phyloP scores from a whole-genome alignment of 30 jellyfish, hydroid and myxozoan genomes.

The Nemopilema nomurai region DNA sequence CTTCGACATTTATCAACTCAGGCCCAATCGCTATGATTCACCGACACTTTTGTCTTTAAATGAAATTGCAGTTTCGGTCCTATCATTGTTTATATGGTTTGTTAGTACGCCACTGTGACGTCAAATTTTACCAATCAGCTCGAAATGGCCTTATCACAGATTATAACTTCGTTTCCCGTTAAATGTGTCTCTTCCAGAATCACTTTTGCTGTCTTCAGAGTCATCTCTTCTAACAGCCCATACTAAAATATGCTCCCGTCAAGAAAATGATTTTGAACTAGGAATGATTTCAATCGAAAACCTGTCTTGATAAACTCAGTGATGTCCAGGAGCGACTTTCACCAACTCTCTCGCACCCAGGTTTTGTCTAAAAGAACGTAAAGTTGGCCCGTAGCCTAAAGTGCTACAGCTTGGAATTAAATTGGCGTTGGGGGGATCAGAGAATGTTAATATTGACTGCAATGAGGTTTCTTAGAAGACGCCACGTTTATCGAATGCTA shows the following conservation, averaged over 20 bases:
- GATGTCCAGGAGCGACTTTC: no score
- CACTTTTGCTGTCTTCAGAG: not conserved
- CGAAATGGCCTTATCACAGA: not conserved
- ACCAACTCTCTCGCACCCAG: no score
- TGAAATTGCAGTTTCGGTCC: not conserved
- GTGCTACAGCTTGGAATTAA: not conserved
- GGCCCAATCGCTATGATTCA: not conserved
- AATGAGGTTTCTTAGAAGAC: not conserved
- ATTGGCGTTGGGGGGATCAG: not conserved
- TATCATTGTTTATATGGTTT: not conserved
- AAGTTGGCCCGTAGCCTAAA: no score
- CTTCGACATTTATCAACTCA: not conserved
- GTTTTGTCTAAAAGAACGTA: no score
- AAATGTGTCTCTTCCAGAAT: no score
- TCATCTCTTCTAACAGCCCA: no score
- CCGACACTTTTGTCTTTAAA: not conserved
- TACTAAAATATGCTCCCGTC: no score
- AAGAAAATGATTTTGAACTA: no score
- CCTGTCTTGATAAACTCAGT: no score
- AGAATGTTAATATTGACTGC: not conserved
- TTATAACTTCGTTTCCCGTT: no score
- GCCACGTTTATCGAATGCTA: no score
- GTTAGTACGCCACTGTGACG: not conserved
- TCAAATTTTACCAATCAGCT: constrained; percentile 4
- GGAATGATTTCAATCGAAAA: no score